Evolutionary conservation across 2,888 invertebrate genomes (phyloP), one percentile per base, ranked within the genome.

Genomic region (Zaprionus lineosus): DNA sequence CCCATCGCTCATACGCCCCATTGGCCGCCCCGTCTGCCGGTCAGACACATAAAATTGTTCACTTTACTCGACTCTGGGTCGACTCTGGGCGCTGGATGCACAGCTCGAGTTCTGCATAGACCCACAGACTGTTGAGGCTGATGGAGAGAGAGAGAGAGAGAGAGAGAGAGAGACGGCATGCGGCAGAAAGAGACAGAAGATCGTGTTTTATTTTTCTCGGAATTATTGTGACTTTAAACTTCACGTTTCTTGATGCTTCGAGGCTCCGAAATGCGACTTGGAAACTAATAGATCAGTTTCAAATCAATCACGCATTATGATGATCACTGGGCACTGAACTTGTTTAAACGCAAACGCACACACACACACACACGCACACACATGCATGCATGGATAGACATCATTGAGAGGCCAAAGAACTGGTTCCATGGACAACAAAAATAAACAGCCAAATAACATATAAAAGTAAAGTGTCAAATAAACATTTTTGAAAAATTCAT

Each of bases 211-310:
- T n/a, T 24, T 21, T 28, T 34, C 37, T 9, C n/a, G n/a, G n/a
- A n/a, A n/a, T 33, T 56, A 5, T 12, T 28, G 34, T 46, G 40
- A 37, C 19, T 29, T 48, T 48, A 56, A 48, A 67, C 67, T 62
- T 73, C 76, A 67, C 69, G 66, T 78, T 58, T n/a, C n/a, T n/a
- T n/a, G n/a, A n/a, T n/a, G n/a, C n/a, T n/a, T n/a, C n/a, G n/a
- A n/a, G n/a, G n/a, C n/a, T n/a, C n/a, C n/a, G n/a, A n/a, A 57
- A 53, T 56, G 61, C 60, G 71, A 37, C 60, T 67, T 44, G 52
- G 71, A 69, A 61, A 59, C 73, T 73, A 79, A 82, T 79, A 78
- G 75, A 82, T 79, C 82, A 77, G 78, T 78, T 75, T 73, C 70
- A 59, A 75, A 78, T 82, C 82, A 75, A 79, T 82, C 78, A 75